Percentiles rank a stretch among this genome's conserved stretches.
These are phyloP conservation scores for Chiloscyllium punctatum DNA, from an alignment of 2,797 vertebrate species.

Conservation along the genomic window DNA sequence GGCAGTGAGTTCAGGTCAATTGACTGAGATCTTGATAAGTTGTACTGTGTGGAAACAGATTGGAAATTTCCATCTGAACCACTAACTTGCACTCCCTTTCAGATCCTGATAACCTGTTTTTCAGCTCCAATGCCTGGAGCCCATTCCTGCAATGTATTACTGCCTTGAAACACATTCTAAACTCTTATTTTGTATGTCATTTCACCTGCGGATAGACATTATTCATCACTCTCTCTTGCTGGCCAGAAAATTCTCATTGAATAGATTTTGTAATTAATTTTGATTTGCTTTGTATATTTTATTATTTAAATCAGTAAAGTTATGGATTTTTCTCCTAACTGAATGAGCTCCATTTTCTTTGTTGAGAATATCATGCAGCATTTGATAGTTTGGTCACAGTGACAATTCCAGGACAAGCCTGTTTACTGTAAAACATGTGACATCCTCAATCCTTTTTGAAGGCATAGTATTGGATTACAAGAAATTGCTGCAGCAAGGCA, in stretches of 20 bases:
- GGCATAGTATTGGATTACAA: neutral
- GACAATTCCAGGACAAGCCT: neutral
- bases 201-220: neutral
- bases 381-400: slow-evolving; percentile 14
- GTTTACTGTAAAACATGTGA: neutral
- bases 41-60: neutral
- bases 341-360: neutral
- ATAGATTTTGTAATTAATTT: slow-evolving; percentile 17
- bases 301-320: slow-evolving; percentile 33
- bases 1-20: neutral
- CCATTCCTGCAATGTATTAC: neutral
- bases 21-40: neutral
- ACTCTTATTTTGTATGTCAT: neutral
- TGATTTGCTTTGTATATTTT: slow-evolving; percentile 11
- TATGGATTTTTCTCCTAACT: slow-evolving; percentile 20
- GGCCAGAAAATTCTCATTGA: neutral
- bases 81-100: neutral
- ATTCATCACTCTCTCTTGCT: neutral
- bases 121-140: neutral
- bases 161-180: neutral
- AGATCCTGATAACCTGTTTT: neutral
- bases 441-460: slow-evolving; percentile 2
- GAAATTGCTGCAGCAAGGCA: neutral
- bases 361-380: neutral
- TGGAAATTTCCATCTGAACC: neutral